Percentiles rank a stretch among this genome's conserved stretches.
Conservation (phyloP, 2,113 vertebrate genomes). For the Onychorhynchus coronatus region DNA sequence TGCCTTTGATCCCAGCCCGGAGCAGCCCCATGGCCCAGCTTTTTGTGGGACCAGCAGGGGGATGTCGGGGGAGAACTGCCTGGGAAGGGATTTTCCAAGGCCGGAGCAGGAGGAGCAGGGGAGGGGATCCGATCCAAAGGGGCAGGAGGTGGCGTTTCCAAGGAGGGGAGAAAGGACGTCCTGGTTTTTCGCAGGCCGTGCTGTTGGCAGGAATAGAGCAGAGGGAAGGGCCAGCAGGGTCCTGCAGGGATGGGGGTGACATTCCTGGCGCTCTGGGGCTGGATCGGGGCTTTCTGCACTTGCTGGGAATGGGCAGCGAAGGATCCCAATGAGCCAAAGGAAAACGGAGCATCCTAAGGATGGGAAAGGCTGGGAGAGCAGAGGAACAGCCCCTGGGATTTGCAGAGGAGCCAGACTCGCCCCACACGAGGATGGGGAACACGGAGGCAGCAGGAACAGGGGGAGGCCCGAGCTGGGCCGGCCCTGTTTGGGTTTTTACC, state of each 20-base stretch:
- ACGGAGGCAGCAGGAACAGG: background rate
- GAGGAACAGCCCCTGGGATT: background rate
- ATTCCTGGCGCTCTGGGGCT: rapidly evolving
- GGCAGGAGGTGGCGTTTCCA: background rate
- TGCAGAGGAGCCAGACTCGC: background rate
- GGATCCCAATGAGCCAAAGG: background rate
- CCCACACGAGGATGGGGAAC: background rate
- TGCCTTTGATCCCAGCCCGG: background rate
- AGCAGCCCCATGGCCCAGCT: rapidly evolving
- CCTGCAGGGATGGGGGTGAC: background rate
- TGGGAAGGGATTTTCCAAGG: background rate
- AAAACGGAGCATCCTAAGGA: background rate
- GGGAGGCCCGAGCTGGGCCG: background rate
- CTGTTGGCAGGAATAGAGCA: background rate
- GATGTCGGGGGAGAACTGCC: background rate
- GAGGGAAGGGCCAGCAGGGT: background rate
- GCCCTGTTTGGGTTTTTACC: background rate
- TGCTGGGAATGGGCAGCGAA: rapidly evolving
- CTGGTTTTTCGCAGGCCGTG: background rate
- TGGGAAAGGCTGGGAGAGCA: background rate
- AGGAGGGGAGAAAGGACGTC: background rate
- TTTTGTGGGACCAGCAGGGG: background rate
- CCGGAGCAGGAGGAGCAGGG: background rate
- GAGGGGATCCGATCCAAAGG: background rate
- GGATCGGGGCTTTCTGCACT: rapidly evolving